Percentiles rank a stretch among this genome's conserved stretches.
Evolutionary conservation across 2,888 invertebrate species (phyloP).

Genomic region (Eurytoma adleriae): DNA sequence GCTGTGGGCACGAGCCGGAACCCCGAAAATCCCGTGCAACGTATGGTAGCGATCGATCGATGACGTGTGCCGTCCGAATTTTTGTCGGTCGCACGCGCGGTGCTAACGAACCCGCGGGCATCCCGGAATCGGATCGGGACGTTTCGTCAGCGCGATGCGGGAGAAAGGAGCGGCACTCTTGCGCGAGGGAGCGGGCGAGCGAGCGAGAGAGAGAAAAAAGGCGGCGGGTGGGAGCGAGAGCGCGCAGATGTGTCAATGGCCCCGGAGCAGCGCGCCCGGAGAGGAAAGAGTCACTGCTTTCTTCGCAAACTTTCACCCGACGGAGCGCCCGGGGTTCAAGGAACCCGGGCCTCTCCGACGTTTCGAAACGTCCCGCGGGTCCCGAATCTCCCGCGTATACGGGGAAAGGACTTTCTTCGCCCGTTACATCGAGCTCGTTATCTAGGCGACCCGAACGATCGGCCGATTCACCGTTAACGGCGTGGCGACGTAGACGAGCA

Average conservation of each 20-base stretch:
- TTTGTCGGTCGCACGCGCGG: too few species aligned
- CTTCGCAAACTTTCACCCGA: conserved; percentile 74
- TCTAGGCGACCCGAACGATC: too few species aligned
- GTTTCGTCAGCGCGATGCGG: too few species aligned
- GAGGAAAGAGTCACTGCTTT: conserved; percentile 67
- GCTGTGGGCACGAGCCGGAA: not conserved
- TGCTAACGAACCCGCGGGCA: too few species aligned
- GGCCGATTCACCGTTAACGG: too few species aligned
- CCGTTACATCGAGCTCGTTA: too few species aligned
- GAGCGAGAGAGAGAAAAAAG: conserved; percentile 46
- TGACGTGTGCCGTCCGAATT: not conserved
- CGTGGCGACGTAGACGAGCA: too few species aligned
- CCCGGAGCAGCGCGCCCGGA: conserved; percentile 30
- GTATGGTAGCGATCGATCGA: not conserved
- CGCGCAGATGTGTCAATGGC: conserved; percentile 53
- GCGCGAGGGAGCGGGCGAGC: not conserved
- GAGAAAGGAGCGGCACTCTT: not conserved
- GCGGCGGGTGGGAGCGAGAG: not conserved
- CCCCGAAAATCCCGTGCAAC: too few species aligned
- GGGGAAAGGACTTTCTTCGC: conserved; percentile 21
- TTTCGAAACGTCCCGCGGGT: conserved; percentile 41
- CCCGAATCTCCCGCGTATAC: not conserved
- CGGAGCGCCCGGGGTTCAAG: conserved; percentile 63
- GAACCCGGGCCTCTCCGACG: conserved; percentile 57
- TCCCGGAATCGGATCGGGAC: not conserved